Percentiles rank a stretch among this genome's conserved stretches.
Evolutionary conservation across 2,113 vertebrate genomes (phyloP).

Genomic region (Mohoua ochrocephala): DNA sequence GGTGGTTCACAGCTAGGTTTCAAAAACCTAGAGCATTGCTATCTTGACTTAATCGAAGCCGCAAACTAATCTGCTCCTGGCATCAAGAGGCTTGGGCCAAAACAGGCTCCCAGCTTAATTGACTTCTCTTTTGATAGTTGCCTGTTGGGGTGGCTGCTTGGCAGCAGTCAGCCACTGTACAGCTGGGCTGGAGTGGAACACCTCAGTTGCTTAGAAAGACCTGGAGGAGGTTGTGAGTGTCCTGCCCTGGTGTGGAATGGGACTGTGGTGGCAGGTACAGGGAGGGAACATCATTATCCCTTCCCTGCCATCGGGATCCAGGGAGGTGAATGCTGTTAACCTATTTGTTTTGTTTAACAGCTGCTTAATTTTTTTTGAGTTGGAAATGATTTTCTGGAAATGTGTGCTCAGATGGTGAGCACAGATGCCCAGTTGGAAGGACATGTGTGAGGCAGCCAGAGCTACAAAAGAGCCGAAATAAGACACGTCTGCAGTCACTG

Average conservation of each 20-base stretch:
- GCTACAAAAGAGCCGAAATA: background rate
- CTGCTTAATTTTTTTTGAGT: background rate
- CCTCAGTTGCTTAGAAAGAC: background rate
- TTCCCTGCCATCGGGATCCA: background rate
- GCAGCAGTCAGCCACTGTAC: background rate
- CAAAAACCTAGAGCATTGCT: background rate
- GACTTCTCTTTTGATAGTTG: constrained; percentile 62
- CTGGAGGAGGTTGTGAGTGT: background rate
- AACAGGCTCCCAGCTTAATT: constrained; percentile 32
- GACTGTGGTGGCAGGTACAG: background rate
- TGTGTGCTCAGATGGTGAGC: constrained; percentile 32
- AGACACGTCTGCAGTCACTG: background rate
- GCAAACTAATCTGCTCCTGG: constrained; percentile 48
- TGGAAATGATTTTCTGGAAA: background rate
- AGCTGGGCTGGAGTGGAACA: constrained; percentile 3
- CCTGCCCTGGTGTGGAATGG: background rate
- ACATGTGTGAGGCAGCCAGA: background rate
- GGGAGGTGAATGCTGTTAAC: background rate
- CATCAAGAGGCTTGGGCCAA: constrained; percentile 25
- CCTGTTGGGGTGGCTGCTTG: constrained; percentile 10
- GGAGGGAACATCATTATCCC: background rate
- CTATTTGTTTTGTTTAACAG: background rate
- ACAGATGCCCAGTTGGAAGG: background rate
- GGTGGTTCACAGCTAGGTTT: background rate
- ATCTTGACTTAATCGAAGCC: constrained; percentile 17